These are phyloP conservation scores for Carterocephalus palaemon DNA, from an alignment of 2,888 invertebrate species.

Conservation along the genomic window DNA sequence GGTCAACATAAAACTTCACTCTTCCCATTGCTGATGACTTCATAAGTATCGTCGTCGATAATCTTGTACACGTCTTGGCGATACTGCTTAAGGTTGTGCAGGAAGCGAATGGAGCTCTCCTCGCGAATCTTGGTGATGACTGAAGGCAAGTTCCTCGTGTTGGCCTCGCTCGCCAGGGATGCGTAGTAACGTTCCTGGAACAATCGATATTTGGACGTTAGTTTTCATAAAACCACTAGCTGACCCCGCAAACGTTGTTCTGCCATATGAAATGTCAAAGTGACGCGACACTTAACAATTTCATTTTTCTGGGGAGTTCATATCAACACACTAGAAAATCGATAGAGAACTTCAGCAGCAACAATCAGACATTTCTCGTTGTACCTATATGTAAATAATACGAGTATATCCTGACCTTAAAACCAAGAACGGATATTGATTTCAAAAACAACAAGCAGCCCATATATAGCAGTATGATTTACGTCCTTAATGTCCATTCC, in stretches of 20 bases:
- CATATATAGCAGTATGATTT: conserved; percentile 1
- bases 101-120: conserved; percentile 80
- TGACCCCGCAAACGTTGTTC: no score
- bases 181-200: conserved; percentile 84
- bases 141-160: conserved; percentile 80
- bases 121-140: conserved; percentile 85
- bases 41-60: conserved; percentile 82
- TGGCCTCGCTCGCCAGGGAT: conserved; percentile 81
- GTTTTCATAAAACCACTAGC: neutral
- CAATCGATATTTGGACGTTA: conserved; percentile 21
- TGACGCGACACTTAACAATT: neutral
- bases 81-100: conserved; percentile 82
- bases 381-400: no score
- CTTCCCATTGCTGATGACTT: conserved; percentile 66
- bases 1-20: conserved; percentile 68
- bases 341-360: no score
- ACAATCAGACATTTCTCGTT: no score
- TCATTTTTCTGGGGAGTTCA: no score
- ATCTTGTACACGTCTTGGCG: conserved; percentile 82
- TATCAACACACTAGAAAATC: no score
- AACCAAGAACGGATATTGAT: no score
- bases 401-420: no score
- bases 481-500: conserved; percentile 9
- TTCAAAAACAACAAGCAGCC: neutral
- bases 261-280: no score